Percentiles rank a stretch among this genome's conserved stretches.
phyloP scores from a whole-genome alignment of 2,113 vertebrate species.

The Spizaetus ornatus region DNA sequence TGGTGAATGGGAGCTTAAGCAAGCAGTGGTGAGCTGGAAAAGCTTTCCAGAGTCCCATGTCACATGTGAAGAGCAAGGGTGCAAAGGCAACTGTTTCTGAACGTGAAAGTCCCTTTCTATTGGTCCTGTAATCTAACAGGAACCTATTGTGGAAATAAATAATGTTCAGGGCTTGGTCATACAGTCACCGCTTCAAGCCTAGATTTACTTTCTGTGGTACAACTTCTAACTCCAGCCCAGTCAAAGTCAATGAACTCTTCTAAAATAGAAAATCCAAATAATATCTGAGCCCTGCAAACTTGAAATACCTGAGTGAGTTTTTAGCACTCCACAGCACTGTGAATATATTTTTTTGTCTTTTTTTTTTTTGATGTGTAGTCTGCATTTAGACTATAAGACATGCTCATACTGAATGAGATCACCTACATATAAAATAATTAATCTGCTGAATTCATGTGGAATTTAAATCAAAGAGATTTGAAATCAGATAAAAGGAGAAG shows the following conservation, averaged over 20 bases:
- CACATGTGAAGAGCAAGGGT: background rate
- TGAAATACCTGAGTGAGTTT: background rate
- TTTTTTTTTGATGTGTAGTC: background rate
- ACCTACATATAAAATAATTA: background rate
- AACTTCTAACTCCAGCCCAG: background rate
- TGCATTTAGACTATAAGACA: background rate
- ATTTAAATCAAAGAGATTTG: background rate
- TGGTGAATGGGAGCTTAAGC: background rate
- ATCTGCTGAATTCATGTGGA: background rate
- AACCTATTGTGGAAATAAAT: background rate
- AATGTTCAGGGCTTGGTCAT: background rate
- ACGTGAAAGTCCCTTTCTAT: background rate
- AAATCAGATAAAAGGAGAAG: background rate
- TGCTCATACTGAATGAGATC: background rate
- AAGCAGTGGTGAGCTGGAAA: background rate
- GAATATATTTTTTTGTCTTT: background rate
- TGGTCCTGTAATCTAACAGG: background rate
- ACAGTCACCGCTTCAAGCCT: background rate
- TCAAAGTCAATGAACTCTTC: background rate
- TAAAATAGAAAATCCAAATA: background rate
- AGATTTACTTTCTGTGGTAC: background rate
- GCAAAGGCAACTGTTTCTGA: background rate
- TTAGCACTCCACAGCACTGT: background rate
- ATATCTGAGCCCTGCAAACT: background rate
- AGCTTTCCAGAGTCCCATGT: background rate